Conservation (phyloP, 2,888 invertebrate genomes). For the Orthosia gothica region DNA sequence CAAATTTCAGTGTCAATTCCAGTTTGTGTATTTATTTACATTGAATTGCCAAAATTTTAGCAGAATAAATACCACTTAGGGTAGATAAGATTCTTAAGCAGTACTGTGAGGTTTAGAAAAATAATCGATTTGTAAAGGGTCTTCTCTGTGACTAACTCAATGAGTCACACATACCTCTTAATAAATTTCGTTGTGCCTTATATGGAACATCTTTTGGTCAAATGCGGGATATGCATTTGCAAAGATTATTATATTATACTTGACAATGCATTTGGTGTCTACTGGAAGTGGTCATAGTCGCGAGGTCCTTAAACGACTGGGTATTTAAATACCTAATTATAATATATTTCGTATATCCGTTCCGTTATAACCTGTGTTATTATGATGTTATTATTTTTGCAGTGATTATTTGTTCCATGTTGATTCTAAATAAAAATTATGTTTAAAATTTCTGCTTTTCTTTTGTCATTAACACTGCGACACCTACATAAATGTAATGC, state of each 20-base stretch:
- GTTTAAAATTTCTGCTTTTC: neutral
- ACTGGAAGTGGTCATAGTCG: neutral
- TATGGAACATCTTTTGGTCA: neutral
- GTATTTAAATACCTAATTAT: neutral
- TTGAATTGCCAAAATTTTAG: neutral
- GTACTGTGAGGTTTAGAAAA: neutral
- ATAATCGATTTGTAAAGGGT: neutral
- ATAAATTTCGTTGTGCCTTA: neutral
- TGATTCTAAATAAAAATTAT: slow-evolving; percentile 20
- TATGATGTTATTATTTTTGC: neutral
- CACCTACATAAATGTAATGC: no score
- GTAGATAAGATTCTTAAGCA: neutral
- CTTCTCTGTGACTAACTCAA: neutral
- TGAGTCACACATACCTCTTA: neutral
- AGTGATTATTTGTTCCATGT: slow-evolving; percentile 17
- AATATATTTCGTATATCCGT: neutral
- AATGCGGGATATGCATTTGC: no score
- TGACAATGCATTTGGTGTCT: no score
- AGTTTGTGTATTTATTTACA: neutral
- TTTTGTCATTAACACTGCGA: neutral
- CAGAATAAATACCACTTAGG: neutral
- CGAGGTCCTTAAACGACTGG: neutral
- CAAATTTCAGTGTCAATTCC: slow-evolving; percentile 10
- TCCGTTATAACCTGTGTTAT: neutral
- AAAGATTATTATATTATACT: no score